These are phyloP conservation scores for Pantherophis guttatus DNA, from an alignment of 2,113 vertebrate genomes.

Conservation along the genomic window DNA sequence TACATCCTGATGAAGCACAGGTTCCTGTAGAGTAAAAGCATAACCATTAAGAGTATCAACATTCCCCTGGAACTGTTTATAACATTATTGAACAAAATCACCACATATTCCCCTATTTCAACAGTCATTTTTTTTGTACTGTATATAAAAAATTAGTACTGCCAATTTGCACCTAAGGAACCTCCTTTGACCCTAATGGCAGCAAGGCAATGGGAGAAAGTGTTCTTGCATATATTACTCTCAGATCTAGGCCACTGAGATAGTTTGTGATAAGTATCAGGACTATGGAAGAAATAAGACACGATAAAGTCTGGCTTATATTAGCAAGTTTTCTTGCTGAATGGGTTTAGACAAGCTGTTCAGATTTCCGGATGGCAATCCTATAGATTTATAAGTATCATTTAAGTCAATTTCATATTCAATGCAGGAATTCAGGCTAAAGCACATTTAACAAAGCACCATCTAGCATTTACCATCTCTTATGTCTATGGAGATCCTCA, in stretches of 20 bases:
- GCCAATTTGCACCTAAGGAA: not conserved
- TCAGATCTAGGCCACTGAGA: not conserved
- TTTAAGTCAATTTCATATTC: not conserved
- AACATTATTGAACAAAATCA: conserved; percentile 24
- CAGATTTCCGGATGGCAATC: not conserved
- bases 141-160: not conserved
- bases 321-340: not conserved
- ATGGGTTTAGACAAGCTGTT: not conserved
- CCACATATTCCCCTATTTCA: conserved; percentile 10
- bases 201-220: not conserved
- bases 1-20: conserved; percentile 64
- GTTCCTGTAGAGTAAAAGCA: conserved; percentile 66
- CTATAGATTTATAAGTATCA: not conserved
- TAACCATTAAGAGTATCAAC: conserved; percentile 56
- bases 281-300: not conserved
- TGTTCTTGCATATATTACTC: not conserved
- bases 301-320: not conserved
- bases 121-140: not conserved
- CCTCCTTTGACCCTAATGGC: not conserved
- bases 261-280: not conserved
- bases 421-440: not conserved
- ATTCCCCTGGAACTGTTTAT: conserved; percentile 43
- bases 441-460: not conserved
- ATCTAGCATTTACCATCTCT: not conserved
- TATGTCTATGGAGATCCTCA: not conserved